Percentiles rank a stretch among this genome's conserved stretches.
Evolutionary conservation across 2,888 invertebrate genomes (phyloP).

Genomic region (Listrodromus nycthemerus): DNA sequence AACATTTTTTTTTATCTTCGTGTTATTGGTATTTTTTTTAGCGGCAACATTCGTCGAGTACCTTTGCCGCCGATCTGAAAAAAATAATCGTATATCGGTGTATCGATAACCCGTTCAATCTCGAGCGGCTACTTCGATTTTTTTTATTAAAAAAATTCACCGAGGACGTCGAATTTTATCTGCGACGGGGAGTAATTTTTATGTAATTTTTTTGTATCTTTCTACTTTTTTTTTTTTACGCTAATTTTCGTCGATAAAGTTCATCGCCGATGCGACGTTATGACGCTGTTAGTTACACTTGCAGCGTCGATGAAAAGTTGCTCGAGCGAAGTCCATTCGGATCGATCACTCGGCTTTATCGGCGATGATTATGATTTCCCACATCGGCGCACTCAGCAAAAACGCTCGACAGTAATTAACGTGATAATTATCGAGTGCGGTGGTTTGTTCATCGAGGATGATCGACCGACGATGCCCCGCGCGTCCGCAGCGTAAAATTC

Average conservation of each 20-base stretch:
- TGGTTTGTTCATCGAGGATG: slow-evolving; percentile 50
- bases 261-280: too few species aligned
- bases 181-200: background rate
- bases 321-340: background rate
- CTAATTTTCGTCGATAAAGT: too few species aligned
- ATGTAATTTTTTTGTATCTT: background rate
- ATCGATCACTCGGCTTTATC: background rate
- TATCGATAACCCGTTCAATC: slow-evolving; percentile 21
- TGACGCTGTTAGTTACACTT: too few species aligned
- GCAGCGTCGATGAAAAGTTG: background rate
- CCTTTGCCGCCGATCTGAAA: too few species aligned
- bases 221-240: background rate
- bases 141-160: too few species aligned
- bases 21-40: too few species aligned
- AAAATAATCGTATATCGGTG: slow-evolving; percentile 20
- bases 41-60: too few species aligned
- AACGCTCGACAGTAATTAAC: background rate
- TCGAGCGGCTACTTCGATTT: background rate
- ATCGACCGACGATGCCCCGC: slow-evolving; percentile 27
- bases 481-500: slow-evolving; percentile 49
- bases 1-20: too few species aligned
- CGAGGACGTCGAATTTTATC: background rate
- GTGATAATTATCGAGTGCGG: slow-evolving; percentile 36
- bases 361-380: background rate
- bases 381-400: background rate